Conservation (phyloP, 2,797 vertebrate genomes). For the Ibycter americanus region DNA sequence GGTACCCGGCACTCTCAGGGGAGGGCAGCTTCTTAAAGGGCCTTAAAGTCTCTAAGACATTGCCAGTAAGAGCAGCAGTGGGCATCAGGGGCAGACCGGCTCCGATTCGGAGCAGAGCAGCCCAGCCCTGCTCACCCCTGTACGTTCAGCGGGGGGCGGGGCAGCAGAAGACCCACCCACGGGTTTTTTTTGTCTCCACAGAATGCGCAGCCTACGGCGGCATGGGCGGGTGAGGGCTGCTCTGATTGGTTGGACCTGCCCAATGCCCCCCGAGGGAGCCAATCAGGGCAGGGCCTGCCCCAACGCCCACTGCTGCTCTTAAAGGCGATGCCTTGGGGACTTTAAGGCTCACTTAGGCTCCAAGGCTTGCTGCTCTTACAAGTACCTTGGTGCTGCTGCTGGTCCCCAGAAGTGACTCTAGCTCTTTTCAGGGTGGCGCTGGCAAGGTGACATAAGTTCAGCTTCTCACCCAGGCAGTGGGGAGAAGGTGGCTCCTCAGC, state of each 20-base stretch:
- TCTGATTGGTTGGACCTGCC: not conserved
- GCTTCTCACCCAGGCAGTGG: not conserved
- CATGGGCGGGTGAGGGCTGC: not conserved
- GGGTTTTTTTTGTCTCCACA: not conserved
- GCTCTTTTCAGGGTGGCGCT: not conserved
- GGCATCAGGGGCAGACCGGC: accelerated
- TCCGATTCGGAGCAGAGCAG: not conserved
- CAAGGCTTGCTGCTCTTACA: not conserved
- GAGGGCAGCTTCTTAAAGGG: not conserved
- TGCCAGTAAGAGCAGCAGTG: not conserved
- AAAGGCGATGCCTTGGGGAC: not conserved
- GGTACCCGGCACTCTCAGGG: not conserved
- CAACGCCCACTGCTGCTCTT: not conserved
- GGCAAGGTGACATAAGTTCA: not conserved
- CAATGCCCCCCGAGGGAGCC: not conserved
- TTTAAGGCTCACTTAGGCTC: not conserved
- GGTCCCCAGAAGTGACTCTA: not conserved
- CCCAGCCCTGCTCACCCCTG: not conserved
- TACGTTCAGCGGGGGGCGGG: accelerated
- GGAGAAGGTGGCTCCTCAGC: not conserved
- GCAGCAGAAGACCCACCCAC: not conserved
- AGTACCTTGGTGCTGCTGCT: not conserved
- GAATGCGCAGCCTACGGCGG: not conserved
- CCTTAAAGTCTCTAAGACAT: not conserved
- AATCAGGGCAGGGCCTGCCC: no score